Conservation (phyloP, 2,113 vertebrate species). For the Mohoua ochrocephala region DNA sequence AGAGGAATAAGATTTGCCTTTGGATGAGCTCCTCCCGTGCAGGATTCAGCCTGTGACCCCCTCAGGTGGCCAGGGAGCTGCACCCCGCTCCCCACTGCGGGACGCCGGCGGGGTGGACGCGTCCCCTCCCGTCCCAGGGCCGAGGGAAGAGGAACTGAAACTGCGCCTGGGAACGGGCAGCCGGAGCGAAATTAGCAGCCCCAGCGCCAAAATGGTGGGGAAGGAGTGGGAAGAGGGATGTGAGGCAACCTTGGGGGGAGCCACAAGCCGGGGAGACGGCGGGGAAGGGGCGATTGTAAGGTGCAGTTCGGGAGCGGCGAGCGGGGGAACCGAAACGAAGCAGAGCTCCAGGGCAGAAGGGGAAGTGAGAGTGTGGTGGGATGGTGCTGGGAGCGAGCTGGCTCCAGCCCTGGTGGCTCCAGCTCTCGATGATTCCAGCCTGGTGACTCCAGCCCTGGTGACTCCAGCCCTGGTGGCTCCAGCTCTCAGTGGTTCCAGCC, state of each 20-base stretch:
- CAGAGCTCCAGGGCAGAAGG: not conserved
- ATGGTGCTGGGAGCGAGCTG: not conserved
- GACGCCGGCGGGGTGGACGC: not conserved
- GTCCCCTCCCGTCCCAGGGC: not conserved
- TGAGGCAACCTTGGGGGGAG: not conserved
- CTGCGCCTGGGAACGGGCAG: not conserved
- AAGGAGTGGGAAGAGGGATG: not conserved
- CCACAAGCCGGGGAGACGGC: fast-evolving
- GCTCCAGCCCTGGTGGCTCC: not conserved
- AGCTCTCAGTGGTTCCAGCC: not conserved
- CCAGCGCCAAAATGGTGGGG: not conserved
- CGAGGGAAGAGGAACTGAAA: not conserved
- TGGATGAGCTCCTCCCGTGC: not conserved
- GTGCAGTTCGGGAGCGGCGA: fast-evolving
- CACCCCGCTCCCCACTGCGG: fast-evolving
- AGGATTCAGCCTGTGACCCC: not conserved
- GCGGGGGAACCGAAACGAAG: not conserved
- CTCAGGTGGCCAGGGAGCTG: not conserved
- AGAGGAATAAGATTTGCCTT: not conserved
- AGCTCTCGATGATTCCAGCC: too few relatives aligned
- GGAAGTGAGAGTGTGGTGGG: conserved; percentile 17
- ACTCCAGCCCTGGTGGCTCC: not conserved
- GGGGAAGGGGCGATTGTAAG: not conserved
- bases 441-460: too few relatives aligned
- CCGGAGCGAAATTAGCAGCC: not conserved